Base-by-base conservation (phyloP, 2,113 vertebrate genomes). In the Vimba vimba region DNA sequence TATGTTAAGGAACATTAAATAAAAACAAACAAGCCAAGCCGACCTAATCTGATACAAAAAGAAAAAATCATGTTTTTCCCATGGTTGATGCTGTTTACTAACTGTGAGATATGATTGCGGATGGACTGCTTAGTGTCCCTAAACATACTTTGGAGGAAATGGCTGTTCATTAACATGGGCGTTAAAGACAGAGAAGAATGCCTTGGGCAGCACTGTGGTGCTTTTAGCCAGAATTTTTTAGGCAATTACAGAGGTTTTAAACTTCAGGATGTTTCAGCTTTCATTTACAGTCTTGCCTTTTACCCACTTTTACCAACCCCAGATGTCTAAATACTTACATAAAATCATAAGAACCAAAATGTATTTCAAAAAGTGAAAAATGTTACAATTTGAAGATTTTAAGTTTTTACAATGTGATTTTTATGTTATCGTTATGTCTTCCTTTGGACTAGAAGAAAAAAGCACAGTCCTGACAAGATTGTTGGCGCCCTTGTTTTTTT, bases 71-170 rank as follows among this genome's bases (percentile, higher is more conserved):
- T 66, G 39, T 6, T 47, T 43, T 47, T 82, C 8, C 43, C 17
- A 1, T 50, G 4, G 64, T 17, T 69, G 45, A 82, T 36, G 11
- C 17, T 71, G 27, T 82, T 82, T 82, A 55, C 59, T 76, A 75
- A 39, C 91, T 52, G 39, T 23, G 33, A 59, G 59, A 33, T 69
- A 86, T 86, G 78, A 82, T 74, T 83, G 27, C 47, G 50, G 60
- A 84, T 74, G 60, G 47, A 82, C 80, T 79, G 86, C 86, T 90
- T 90, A 89, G 79, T 78, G 30, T 69, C 75, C 60, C 78, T 78
- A 82, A 45, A 62, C 74, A 79, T 77, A 76, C 86, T 79, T 82
- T 76, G 84, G 80, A 94, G 92, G 92, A 93, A 94, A 94, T 93
- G 79, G 75, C 83, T 89, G 52, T 91, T 91, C 90, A 93, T 93